Conservation (phyloP, 2,797 vertebrate genomes). For the Cirrhinus molitorella region DNA sequence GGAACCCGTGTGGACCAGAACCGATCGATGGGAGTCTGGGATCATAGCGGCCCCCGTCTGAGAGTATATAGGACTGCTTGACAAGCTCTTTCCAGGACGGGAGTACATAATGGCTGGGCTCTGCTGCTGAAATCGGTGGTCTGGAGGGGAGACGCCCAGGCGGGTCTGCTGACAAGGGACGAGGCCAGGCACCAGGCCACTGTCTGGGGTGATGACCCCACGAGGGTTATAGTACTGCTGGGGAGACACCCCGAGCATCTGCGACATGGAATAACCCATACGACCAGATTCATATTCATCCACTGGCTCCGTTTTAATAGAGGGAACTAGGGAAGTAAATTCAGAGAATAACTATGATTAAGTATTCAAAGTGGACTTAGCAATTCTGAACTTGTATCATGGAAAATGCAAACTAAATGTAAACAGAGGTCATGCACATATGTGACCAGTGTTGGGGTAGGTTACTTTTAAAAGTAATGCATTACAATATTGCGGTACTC, state of each 20-base stretch:
- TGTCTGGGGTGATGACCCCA: conserved; percentile 83
- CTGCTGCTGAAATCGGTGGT: conserved; percentile 90
- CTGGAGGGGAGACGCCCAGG: conserved; percentile 85
- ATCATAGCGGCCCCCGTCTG: conserved; percentile 79
- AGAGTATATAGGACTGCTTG: conserved; percentile 85
- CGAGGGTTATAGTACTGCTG: conserved; percentile 90
- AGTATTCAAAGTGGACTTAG: not conserved
- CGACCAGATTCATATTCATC: conserved; percentile 92
- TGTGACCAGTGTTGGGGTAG: too few relatives aligned
- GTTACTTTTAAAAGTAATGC: too few relatives aligned
- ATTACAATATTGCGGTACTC: too few relatives aligned
- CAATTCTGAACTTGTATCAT: not conserved
- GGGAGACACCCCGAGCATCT: conserved; percentile 85
- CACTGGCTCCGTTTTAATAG: conserved; percentile 95
- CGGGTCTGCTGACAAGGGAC: conserved; percentile 91
- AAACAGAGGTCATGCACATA: not conserved
- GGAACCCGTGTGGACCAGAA: conserved; percentile 91
- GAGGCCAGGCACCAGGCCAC: conserved; percentile 85
- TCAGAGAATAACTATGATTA: conserved; percentile 52
- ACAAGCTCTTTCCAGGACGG: conserved; percentile 85
- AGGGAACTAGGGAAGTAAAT: conserved; percentile 85
- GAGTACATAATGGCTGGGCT: conserved; percentile 88
- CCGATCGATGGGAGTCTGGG: conserved; percentile 90
- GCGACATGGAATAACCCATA: conserved; percentile 86
- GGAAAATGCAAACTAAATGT: not conserved